Evolutionary conservation across 2,888 invertebrate species (phyloP).

Genomic region (Hylaea fasciaria): DNA sequence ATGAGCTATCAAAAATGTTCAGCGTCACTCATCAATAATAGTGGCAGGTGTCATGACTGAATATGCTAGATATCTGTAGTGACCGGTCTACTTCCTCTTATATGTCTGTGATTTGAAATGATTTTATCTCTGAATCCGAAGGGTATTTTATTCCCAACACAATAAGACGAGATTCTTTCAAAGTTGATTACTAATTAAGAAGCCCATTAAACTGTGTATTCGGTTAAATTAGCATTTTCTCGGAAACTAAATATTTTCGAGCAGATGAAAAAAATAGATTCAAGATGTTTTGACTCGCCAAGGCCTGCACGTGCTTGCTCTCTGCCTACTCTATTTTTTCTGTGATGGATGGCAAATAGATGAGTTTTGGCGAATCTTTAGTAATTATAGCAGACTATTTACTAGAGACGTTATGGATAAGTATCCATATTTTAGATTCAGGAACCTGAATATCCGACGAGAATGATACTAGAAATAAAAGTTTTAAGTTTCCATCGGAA

Average conservation of each 20-base stretch:
- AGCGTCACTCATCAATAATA: too few relatives aligned
- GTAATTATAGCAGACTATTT: constrained; percentile 1
- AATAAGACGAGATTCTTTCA: constrained; percentile 15
- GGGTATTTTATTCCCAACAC: constrained; percentile 12
- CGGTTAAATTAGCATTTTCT: constrained; percentile 20
- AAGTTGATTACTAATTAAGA: constrained; percentile 23
- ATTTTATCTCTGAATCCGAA: too few relatives aligned
- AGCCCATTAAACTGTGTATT: constrained; percentile 25
- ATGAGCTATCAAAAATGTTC: too few relatives aligned
- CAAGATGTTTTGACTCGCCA: constrained; percentile 14
- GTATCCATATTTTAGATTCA: too few relatives aligned
- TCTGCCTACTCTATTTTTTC: constrained; percentile 3
- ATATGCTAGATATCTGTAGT: too few relatives aligned
- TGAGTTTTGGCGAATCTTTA: background rate
- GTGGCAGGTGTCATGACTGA: too few relatives aligned
- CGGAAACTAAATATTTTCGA: constrained; percentile 4
- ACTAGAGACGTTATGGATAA: too few relatives aligned
- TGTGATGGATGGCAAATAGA: constrained; percentile 1
- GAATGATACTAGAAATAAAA: too few relatives aligned
- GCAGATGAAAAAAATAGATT: constrained; percentile 3
- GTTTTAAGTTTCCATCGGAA: too few relatives aligned
- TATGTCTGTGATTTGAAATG: too few relatives aligned
- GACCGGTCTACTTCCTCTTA: too few relatives aligned
- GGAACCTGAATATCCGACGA: too few relatives aligned
- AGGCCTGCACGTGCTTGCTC: constrained; percentile 13